Evolutionary conservation across 1,140 invertebrate species (phyloP).

Genomic region (Drosophila obscura): DNA sequence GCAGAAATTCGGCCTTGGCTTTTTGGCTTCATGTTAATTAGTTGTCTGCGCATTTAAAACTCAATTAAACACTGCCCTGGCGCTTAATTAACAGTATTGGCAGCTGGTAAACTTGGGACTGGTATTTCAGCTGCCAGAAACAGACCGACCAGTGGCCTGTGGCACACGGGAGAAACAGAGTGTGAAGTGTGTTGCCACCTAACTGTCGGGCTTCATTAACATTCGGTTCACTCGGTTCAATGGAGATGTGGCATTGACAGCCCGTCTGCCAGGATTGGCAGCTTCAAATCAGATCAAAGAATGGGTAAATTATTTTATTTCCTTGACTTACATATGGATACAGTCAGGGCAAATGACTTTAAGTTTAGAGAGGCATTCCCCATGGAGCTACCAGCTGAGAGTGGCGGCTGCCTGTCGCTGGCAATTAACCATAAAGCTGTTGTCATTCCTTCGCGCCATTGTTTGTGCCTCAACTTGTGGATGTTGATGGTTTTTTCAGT

Average conservation of each 20-base stretch:
- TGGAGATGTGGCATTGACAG: slow-evolving; percentile 26
- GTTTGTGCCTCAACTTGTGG: slow-evolving; percentile 35
- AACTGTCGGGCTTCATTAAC: slow-evolving; percentile 59
- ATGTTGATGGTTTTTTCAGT: slow-evolving; percentile 31
- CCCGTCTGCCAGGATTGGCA: slow-evolving; percentile 34
- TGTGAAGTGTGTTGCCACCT: slow-evolving; percentile 34
- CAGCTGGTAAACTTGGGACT: slow-evolving; percentile 17
- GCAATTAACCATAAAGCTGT: slow-evolving; percentile 67
- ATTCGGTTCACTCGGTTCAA: slow-evolving; percentile 14
- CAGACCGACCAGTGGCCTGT: slow-evolving; percentile 29
- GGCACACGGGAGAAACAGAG: slow-evolving; percentile 20
- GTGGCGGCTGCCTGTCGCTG: slow-evolving; percentile 45
- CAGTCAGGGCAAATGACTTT: slow-evolving; percentile 1
- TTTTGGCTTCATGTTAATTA: slow-evolving; percentile 60
- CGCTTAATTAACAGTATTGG: slow-evolving; percentile 62
- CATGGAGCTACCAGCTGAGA: not conserved
- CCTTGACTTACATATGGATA: too few relatives aligned
- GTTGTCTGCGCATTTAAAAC: slow-evolving; percentile 59
- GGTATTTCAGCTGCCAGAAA: slow-evolving; percentile 2
- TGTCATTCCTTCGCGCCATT: slow-evolving; percentile 55
- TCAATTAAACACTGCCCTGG: slow-evolving; percentile 59
- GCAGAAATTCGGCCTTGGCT: slow-evolving; percentile 12
- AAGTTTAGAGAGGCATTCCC: not conserved
- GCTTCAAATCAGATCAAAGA: slow-evolving; percentile 48
- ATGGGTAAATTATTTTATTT: slow-evolving; percentile 3